Conservation (phyloP, 2,888 invertebrate species). For the Cryptocheilus praepositus region DNA sequence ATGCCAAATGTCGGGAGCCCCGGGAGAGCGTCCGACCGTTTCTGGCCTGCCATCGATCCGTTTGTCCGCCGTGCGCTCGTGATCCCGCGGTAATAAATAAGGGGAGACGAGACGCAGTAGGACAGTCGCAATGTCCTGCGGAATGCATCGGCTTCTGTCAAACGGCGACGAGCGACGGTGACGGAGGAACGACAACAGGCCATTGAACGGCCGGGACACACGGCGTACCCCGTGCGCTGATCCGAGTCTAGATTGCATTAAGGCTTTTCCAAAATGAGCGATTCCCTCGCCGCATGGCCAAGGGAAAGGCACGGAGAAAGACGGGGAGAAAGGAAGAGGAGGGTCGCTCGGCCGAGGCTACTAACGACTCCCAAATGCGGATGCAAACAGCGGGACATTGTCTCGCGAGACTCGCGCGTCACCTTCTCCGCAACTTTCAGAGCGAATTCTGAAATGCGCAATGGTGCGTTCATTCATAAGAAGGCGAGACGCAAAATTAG, state of each 20-base stretch:
- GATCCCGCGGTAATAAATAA: conserved; percentile 70
- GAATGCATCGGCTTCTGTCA: conserved; percentile 73
- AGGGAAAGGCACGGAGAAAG: conserved; percentile 10
- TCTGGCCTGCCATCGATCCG: conserved; percentile 55
- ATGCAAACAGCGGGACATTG: not conserved
- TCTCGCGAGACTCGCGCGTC: too few species aligned
- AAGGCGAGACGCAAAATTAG: too few species aligned
- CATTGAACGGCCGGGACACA: conserved; percentile 49
- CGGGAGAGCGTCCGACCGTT: conserved; percentile 33
- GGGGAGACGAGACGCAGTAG: conserved; percentile 65
- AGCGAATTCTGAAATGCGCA: too few species aligned
- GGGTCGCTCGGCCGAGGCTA: conserved; percentile 37
- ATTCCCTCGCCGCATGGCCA: conserved; percentile 36
- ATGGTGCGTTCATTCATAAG: too few species aligned
- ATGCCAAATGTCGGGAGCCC: conserved; percentile 64
- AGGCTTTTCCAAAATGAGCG: conserved; percentile 71
- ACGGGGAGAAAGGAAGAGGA: conserved; percentile 12
- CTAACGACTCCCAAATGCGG: conserved; percentile 64
- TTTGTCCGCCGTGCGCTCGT: conserved; percentile 45
- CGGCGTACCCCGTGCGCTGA: conserved; percentile 53
- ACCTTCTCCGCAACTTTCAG: too few species aligned
- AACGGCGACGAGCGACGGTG: conserved; percentile 55
- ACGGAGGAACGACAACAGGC: conserved; percentile 43
- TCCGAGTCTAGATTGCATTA: conserved; percentile 69
- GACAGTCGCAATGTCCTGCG: conserved; percentile 70